Evolutionary conservation across 1,140 invertebrate species (phyloP).

Genomic region (Drosophila novamexicana): DNA sequence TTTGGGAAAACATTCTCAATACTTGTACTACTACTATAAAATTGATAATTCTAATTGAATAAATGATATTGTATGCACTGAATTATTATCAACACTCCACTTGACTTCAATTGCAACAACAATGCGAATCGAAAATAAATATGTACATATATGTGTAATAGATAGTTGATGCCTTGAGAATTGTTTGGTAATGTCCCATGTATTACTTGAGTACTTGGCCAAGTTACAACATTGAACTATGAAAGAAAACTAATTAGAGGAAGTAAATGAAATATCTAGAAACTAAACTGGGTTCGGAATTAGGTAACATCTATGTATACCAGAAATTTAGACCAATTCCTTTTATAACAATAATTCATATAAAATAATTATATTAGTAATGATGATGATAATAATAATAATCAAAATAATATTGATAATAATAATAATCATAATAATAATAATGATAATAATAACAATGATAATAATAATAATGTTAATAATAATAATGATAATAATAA

Average conservation of each 20-base stretch:
- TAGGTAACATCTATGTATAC: too few species aligned
- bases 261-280: too few species aligned
- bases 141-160: background rate
- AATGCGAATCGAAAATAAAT: background rate
- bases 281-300: too few species aligned
- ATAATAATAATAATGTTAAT: too few species aligned
- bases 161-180: conserved; percentile 3
- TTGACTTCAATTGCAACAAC: conserved; percentile 36
- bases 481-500: too few species aligned
- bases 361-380: too few species aligned
- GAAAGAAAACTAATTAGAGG: background rate
- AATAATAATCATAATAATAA: too few species aligned
- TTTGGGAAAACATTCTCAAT: conserved; percentile 44
- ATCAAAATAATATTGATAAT: too few species aligned
- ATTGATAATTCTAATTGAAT: conserved; percentile 49
- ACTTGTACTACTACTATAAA: conserved; percentile 24
- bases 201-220: conserved; percentile 25
- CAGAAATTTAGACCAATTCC: too few species aligned
- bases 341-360: too few species aligned
- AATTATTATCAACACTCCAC: conserved; percentile 40
- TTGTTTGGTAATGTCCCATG: conserved; percentile 27
- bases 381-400: too few species aligned
- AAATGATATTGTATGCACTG: conserved; percentile 47
- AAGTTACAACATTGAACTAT: background rate
- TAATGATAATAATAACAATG: too few species aligned